phyloP scores from a whole-genome alignment of 1,140 invertebrate genomes.

The Drosophila athabasca region DNA sequence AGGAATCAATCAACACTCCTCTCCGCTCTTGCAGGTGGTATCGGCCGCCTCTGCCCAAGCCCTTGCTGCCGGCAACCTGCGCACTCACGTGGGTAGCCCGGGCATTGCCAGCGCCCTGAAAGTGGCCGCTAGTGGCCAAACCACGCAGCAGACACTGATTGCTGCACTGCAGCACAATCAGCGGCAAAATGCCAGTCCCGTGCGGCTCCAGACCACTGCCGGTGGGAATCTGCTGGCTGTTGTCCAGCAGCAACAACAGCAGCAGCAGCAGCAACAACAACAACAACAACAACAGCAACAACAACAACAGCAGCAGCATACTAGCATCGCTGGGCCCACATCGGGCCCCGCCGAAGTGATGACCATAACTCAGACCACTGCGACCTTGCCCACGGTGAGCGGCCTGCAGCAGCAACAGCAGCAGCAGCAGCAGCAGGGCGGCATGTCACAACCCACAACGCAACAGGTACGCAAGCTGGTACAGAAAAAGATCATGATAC shows the following conservation, averaged over 20 bases:
- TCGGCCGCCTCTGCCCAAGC: constrained; percentile 84
- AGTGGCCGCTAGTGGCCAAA: constrained; percentile 78
- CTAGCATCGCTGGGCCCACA: constrained; percentile 49
- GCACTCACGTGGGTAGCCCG: constrained; percentile 81
- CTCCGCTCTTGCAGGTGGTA: constrained; percentile 80
- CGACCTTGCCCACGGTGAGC: constrained; percentile 59
- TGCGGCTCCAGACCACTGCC: constrained; percentile 84
- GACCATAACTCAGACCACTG: constrained; percentile 74
- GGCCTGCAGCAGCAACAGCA: constrained; percentile 64
- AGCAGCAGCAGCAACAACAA: constrained; percentile 61
- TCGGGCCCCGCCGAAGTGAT: constrained; percentile 70
- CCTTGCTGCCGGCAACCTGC: constrained; percentile 82
- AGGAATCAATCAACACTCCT: background rate
- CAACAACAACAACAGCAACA: constrained; percentile 63
- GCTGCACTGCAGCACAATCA: constrained; percentile 83
- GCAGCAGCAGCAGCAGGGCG: constrained; percentile 50
- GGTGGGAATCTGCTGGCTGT: constrained; percentile 84
- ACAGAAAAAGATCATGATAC: constrained; percentile 83
- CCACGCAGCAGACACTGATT: constrained; percentile 83
- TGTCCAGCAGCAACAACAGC: constrained; percentile 80
- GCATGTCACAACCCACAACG: constrained; percentile 58
- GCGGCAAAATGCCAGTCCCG: constrained; percentile 84
- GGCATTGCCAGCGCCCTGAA: constrained; percentile 84
- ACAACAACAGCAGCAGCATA: constrained; percentile 50
- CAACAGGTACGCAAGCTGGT: constrained; percentile 83